These are phyloP conservation scores for Acyrthosiphon pisum DNA, from an alignment of 1,140 invertebrate genomes.

Conservation along the genomic window DNA sequence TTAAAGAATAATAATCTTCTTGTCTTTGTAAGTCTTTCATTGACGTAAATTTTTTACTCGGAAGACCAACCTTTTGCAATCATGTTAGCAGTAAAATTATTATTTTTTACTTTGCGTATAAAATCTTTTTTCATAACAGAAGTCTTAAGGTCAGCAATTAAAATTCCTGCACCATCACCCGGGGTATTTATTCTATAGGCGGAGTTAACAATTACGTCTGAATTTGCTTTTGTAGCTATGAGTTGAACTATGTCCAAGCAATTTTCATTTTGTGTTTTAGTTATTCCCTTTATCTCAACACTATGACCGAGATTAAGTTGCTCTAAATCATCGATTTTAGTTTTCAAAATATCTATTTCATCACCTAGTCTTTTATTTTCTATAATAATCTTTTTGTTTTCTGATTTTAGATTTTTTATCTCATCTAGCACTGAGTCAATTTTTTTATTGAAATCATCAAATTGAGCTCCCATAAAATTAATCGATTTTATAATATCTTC, in stretches of 20 bases:
- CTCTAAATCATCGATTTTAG: neutral
- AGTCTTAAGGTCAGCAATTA: too few relatives aligned
- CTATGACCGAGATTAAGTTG: neutral
- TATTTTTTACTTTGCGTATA: too few relatives aligned
- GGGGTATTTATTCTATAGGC: too few relatives aligned
- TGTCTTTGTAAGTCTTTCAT: too few relatives aligned
- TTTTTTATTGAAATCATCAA: slow-evolving; percentile 14
- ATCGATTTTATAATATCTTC: neutral
- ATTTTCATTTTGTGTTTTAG: neutral
- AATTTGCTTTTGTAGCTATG: too few relatives aligned
- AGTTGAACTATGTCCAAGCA: neutral
- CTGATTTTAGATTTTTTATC: neutral
- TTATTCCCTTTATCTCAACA: neutral
- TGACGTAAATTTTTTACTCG: too few relatives aligned
- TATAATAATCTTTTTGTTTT: neutral
- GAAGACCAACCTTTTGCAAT: too few relatives aligned
- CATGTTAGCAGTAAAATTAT: too few relatives aligned
- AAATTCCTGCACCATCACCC: too few relatives aligned
- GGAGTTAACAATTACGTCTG: too few relatives aligned
- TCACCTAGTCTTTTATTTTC: neutral
- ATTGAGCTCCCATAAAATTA: neutral
- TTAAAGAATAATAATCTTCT: too few relatives aligned
- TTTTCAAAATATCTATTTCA: neutral
- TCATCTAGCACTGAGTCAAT: neutral
- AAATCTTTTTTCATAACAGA: too few relatives aligned